Evolutionary conservation across 2,797 vertebrate genomes (phyloP).

Genomic region (Danionella dracula): DNA sequence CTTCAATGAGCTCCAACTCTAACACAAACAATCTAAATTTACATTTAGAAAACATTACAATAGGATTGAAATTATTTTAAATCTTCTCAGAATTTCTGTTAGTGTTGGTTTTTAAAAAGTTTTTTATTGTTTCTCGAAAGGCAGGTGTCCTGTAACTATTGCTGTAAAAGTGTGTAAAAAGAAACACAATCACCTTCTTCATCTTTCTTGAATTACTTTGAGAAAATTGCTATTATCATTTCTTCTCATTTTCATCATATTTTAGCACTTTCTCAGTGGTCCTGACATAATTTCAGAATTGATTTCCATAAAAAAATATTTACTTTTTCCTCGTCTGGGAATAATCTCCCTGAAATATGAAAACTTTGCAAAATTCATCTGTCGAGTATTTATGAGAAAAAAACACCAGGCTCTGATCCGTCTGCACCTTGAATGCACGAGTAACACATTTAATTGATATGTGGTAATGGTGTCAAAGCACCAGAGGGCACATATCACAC

Average conservation of each 20-base stretch:
- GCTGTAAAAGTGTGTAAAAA: too few relatives aligned
- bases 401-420: conserved; percentile 26
- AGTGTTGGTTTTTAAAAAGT: too few relatives aligned
- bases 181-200: background rate
- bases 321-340: conserved; percentile 15
- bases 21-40: too few relatives aligned
- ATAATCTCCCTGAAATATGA: conserved; percentile 4
- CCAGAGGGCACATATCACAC: conserved; percentile 44
- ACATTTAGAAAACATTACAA: too few relatives aligned
- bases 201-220: background rate
- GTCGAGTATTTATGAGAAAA: conserved; percentile 25
- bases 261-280: conserved; percentile 16
- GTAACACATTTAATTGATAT: conserved; percentile 64
- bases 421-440: conserved; percentile 48
- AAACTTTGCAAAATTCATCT: conserved; percentile 6
- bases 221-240: conserved; percentile 1
- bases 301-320: conserved; percentile 31
- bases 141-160: too few relatives aligned
- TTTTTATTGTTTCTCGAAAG: too few relatives aligned
- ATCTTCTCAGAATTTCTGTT: too few relatives aligned
- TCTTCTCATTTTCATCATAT: background rate
- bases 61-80: too few relatives aligned
- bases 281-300: conserved; percentile 19
- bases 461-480: conserved; percentile 63
- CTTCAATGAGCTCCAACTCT: too few relatives aligned